Percentiles rank a stretch among this genome's conserved stretches.
Evolutionary conservation across 1,140 invertebrate species (phyloP).

Genomic region (Ceratosolen solmsi): DNA sequence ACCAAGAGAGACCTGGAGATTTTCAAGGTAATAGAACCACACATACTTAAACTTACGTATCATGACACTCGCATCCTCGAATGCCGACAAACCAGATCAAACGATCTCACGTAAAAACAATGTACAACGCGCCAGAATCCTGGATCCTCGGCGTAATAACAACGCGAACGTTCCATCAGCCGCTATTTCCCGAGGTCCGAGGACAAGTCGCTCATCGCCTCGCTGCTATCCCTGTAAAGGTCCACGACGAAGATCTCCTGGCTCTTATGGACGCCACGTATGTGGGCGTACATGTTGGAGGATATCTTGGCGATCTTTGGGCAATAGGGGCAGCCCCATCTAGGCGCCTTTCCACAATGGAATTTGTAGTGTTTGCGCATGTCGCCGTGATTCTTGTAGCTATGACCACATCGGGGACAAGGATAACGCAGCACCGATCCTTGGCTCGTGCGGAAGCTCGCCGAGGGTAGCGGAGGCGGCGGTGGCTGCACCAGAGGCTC

Average conservation of each 20-base stretch:
- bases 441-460: not conserved
- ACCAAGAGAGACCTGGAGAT: no score
- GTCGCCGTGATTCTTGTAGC: constrained; percentile 68
- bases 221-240: constrained; percentile 49
- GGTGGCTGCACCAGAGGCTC: not conserved
- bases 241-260: constrained; percentile 59
- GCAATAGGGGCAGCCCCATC: constrained; percentile 84
- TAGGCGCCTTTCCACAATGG: constrained; percentile 85
- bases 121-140: no score
- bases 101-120: no score
- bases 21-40: no score
- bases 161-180: no score
- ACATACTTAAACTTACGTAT: no score
- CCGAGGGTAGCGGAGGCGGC: not conserved
- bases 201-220: not conserved
- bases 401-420: constrained; percentile 70
- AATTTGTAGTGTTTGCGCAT: constrained; percentile 80
- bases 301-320: constrained; percentile 71
- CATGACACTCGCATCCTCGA: no score
- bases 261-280: constrained; percentile 60
- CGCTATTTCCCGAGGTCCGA: not conserved
- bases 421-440: constrained; percentile 26
- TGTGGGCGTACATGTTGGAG: constrained; percentile 66
- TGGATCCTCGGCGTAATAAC: no score
- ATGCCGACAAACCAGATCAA: no score